Evolutionary conservation across 2,797 vertebrate genomes (phyloP).

Genomic region (Helostoma temminkii): DNA sequence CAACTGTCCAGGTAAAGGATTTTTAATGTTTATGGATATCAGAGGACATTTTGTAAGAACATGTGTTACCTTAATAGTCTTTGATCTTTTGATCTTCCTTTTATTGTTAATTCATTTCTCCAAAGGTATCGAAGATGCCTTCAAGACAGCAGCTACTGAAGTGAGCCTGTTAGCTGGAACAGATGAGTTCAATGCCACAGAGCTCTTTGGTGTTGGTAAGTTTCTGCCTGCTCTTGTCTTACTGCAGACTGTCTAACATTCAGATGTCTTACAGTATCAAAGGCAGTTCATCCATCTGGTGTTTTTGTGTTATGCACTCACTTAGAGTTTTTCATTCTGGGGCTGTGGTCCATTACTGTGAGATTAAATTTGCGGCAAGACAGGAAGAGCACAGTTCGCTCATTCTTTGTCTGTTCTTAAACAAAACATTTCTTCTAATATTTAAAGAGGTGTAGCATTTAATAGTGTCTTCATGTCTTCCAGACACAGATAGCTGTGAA

Average conservation of each 20-base stretch:
- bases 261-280: constrained; percentile 54
- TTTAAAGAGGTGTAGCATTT: constrained; percentile 1
- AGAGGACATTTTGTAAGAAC: neutral
- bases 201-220: constrained; percentile 98
- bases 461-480: constrained; percentile 46
- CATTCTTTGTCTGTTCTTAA: constrained; percentile 39
- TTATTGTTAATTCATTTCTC: constrained; percentile 37
- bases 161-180: constrained; percentile 95
- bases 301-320: constrained; percentile 46
- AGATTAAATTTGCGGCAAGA: constrained; percentile 56
- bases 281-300: constrained; percentile 65
- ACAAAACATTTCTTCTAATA: constrained; percentile 32
- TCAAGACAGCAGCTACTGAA: constrained; percentile 96
- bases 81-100: constrained; percentile 35
- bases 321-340: constrained; percentile 61
- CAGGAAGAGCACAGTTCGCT: constrained; percentile 41
- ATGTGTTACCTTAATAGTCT: constrained; percentile 8
- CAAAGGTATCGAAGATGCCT: constrained; percentile 95
- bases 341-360: constrained; percentile 56
- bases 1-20: constrained; percentile 90
- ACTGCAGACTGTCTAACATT: constrained; percentile 51
- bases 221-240: constrained; percentile 32
- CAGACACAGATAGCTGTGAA: constrained; percentile 96
- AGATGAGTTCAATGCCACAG: constrained; percentile 96
- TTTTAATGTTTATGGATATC: neutral